phyloP scores from a whole-genome alignment of 1,140 invertebrate species.

The Whitmania pigra region DNA sequence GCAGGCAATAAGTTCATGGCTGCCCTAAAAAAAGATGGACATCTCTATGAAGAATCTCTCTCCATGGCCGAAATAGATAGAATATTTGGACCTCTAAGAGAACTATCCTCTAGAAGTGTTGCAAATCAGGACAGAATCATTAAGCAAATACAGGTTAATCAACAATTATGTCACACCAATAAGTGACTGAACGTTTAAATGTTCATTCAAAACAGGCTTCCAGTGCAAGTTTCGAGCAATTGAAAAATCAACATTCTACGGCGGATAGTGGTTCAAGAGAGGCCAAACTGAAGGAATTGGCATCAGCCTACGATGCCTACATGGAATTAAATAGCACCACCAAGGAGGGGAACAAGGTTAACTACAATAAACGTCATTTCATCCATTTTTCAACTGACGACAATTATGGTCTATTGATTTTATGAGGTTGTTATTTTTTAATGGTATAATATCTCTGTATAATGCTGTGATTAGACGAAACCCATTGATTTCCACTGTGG shows the following conservation, averaged over 20 bases:
- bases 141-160: constrained; percentile 55
- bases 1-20: constrained; percentile 59
- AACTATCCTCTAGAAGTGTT: constrained; percentile 60
- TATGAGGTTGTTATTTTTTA: too few relatives aligned
- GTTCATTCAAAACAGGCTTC: constrained; percentile 45
- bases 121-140: constrained; percentile 65
- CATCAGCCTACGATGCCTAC: constrained; percentile 76
- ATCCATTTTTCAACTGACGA: too few relatives aligned
- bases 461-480: too few relatives aligned
- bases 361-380: too few relatives aligned
- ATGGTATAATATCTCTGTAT: too few relatives aligned
- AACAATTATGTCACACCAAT: neutral
- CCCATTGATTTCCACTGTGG: too few relatives aligned
- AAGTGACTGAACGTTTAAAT: neutral
- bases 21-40: constrained; percentile 67
- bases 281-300: constrained; percentile 67
- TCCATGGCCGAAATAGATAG: constrained; percentile 63
- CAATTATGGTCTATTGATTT: too few relatives aligned
- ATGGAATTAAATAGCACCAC: constrained; percentile 77
- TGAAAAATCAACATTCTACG: neutral
- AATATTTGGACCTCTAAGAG: constrained; percentile 66
- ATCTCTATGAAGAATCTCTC: constrained; percentile 70
- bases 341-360: constrained; percentile 73
- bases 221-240: constrained; percentile 56
- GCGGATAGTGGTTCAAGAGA: constrained; percentile 49